Base-by-base conservation (phyloP, 2,113 vertebrate species). In the Lophotis ruficrista region DNA sequence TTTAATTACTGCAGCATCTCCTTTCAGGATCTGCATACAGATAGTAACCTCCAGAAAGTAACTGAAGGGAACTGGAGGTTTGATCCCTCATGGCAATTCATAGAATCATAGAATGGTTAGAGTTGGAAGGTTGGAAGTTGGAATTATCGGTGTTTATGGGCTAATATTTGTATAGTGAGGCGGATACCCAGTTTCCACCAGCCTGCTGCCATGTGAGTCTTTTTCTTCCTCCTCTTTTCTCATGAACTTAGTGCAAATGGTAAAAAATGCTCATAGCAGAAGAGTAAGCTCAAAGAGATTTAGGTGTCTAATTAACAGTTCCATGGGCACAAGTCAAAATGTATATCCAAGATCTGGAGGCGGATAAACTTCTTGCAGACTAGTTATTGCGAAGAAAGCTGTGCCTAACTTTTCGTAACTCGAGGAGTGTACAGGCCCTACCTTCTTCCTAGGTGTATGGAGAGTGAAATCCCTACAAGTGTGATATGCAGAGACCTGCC, bases 361-460 rank as follows among this genome's bases (percentile, higher is more conserved):
- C 30, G 12, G 45, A 61, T 70, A 57, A 69, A 23, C 14, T 31
- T 21, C 27, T 69, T 77, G 17, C 10, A 88, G 20, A 22, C 21
- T 45, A 45, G 7, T 66, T 58, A 28, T 14, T 24, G 10, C n/a
- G 50, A 75, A 83, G 45, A 8, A 85, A 48, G 6, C 37, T 66
- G 35, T 64, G 12, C 22, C 28, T 51, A 33, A 43, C 22, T 24
- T 64, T 60, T 1, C 3, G 28, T 47, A 69, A 20, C 48, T 50
- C 1, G 0, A 58, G 41, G 13, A 57, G 22, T 7, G 3, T 24
- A 14, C 21, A 62, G 24, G 8, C 2, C 12, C 12, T 31, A 14
- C 9, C 11, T 50, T 69, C 41, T 66, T 18, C 61, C 17, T 15
- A 27, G 13, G 2, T 31, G 8, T 45, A 68, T 25, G 31, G 22